These are phyloP conservation scores for Tridacna gigas DNA, from an alignment of 2,888 invertebrate species.

Conservation along the genomic window DNA sequence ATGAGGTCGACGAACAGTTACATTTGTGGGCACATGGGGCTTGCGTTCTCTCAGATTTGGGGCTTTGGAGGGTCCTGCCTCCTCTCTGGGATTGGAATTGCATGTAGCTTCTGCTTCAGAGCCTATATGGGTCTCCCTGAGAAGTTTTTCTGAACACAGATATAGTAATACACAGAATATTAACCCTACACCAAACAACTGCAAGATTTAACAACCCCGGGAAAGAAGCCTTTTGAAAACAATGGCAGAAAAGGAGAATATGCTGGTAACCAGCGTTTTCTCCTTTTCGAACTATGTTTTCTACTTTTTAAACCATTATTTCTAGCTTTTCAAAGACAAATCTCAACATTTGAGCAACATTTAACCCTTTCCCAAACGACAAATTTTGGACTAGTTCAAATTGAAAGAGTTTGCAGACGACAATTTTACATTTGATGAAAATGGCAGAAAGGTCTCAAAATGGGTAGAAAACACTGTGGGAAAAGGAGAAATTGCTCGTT, in stretches of 20 bases:
- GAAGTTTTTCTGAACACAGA: slow-evolving; percentile 6
- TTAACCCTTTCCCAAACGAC: too few species aligned
- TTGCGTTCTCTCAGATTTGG: background rate
- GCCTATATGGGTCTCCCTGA: slow-evolving; percentile 3
- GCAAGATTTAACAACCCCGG: background rate
- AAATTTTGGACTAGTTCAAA: too few species aligned
- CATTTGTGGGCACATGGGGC: slow-evolving; percentile 35
- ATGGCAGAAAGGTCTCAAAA: too few species aligned
- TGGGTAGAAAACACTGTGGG: too few species aligned
- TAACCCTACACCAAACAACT: background rate
- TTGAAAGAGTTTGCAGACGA: too few species aligned
- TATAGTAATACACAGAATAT: background rate
- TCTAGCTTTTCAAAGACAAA: background rate
- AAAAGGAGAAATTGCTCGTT: background rate
- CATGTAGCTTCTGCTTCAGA: background rate
- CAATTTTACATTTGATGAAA: too few species aligned
- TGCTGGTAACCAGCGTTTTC: background rate
- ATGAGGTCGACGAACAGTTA: slow-evolving; percentile 38
- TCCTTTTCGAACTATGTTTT: background rate
- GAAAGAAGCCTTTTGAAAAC: background rate
- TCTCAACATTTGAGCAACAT: too few species aligned
- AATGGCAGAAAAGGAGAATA: background rate
- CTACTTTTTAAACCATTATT: background rate
- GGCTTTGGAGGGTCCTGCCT: slow-evolving; percentile 20
- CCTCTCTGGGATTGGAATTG: background rate